phyloP scores from a whole-genome alignment of 2,888 invertebrate genomes.

The Anorthoa munda region DNA sequence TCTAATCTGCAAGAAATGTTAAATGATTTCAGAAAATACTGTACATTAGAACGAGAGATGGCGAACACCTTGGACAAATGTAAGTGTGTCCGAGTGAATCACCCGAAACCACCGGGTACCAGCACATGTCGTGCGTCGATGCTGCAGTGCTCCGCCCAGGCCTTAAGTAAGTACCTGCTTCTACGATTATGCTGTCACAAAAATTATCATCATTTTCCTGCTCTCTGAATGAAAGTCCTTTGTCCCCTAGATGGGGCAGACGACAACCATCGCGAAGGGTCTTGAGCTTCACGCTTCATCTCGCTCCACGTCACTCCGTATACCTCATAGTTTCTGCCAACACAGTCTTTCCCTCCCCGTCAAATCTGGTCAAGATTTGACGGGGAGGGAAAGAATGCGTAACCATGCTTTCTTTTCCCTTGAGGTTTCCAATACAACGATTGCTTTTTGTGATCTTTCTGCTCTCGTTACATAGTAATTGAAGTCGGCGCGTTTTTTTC shows the following conservation, averaged over 20 bases:
- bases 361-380: too few relatives aligned
- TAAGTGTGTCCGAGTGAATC: constrained; percentile 72
- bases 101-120: constrained; percentile 69
- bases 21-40: constrained; percentile 69
- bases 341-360: too few relatives aligned
- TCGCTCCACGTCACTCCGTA: too few relatives aligned
- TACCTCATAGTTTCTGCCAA: too few relatives aligned
- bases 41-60: constrained; percentile 80
- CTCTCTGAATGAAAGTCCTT: too few relatives aligned
- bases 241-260: too few relatives aligned
- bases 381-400: too few relatives aligned
- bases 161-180: constrained; percentile 67
- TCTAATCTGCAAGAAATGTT: not conserved
- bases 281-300: too few relatives aligned
- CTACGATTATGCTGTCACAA: not conserved
- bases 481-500: not conserved
- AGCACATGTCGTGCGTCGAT: constrained; percentile 68
- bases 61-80: constrained; percentile 69
- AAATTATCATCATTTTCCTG: not conserved
- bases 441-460: not conserved
- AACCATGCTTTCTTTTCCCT: too few relatives aligned
- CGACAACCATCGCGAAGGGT: too few relatives aligned
- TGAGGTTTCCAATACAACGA: too few relatives aligned
- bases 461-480: not conserved
- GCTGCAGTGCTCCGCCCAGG: constrained; percentile 73